Conservation (phyloP, 2,113 vertebrate species). For the Trichomycterus rosablanca region DNA sequence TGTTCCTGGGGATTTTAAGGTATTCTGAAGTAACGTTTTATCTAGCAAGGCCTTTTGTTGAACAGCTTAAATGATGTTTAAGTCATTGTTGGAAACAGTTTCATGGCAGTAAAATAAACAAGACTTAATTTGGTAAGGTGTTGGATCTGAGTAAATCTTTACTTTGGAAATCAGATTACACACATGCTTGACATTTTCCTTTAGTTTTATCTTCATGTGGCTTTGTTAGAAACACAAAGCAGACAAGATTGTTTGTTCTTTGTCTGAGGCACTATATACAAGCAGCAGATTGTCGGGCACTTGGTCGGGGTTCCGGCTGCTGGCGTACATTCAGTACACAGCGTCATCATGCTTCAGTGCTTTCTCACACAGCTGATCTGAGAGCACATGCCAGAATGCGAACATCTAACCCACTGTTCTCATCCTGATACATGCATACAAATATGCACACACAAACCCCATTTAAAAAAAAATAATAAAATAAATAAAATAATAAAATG, state of each 20-base stretch:
- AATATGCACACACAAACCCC: too few species aligned
- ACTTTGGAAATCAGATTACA: neutral
- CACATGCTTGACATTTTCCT: neutral
- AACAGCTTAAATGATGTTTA: neutral
- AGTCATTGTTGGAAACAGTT: neutral
- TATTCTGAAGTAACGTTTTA: neutral
- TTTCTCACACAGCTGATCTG: conserved; percentile 83
- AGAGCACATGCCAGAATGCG: conserved; percentile 84
- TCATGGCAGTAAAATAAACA: conserved; percentile 1
- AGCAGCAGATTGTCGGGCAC: conserved; percentile 72
- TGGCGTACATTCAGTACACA: conserved; percentile 78
- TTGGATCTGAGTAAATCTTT: neutral
- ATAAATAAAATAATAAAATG: too few species aligned
- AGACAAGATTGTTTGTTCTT: neutral
- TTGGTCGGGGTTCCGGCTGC: conserved; percentile 64
- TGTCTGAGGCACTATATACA: too few species aligned
- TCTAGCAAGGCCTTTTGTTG: neutral
- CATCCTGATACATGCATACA: too few species aligned
- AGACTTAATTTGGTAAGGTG: neutral
- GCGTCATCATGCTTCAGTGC: conserved; percentile 65
- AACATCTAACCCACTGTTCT: conserved; percentile 56
- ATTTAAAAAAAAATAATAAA: too few species aligned
- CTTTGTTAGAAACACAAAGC: conserved; percentile 7
- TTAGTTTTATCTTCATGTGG: neutral
- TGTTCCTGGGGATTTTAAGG: neutral